Base-by-base conservation (phyloP, 2,888 invertebrate genomes). In the Idaea biselata region DNA sequence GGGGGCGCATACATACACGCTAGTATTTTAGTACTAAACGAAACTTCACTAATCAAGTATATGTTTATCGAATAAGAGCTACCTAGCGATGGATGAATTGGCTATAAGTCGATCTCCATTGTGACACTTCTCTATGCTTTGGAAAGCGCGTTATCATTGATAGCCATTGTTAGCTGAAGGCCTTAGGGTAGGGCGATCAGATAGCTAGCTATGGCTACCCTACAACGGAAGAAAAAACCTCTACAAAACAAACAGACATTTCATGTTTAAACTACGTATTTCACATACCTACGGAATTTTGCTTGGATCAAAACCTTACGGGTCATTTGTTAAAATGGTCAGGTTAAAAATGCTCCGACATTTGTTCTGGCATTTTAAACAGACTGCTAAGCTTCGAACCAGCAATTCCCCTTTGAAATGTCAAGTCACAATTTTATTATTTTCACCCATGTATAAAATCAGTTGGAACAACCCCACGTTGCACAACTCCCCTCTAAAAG, bases 381-480 rank as follows among this genome's bases (percentile, higher is more conserved):
- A 44, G 11, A 44, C 44, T 44, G 44, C 14, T 44, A 44, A 44
- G 44, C 44, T 44, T 14, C 44, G 44, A 44, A 11, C 7, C 8
- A 44, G 44, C 11, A 6, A 44, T 44, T 44, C 63, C 63, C 64
- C 55, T 17, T 53, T 69, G 70, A 68, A 68, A 68, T 62, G 63
- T 62, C 66, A 59, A 70, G 64, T 68, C 70, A 68, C 67, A 60
- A 65, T 69, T 65, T 59, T 58, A 68, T 68, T 68, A 67, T 68
- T 66, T 65, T 58, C 57, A 60, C 60, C 58, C 32, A 63, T 63
- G 57, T 54, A 66, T 62, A 54, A 58, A 61, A 61, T 65, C 63
- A 57, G 65, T 61, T 59, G 60, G 70, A 63, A 65, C 63, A 58
- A 61, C 58, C 63, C 61, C 69, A 60, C 18, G 63, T 56, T 64